Evolutionary conservation across 2,888 invertebrate species (phyloP), one percentile per base, ranked within the genome.

Genomic region (Drosophila mimetica): DNA sequence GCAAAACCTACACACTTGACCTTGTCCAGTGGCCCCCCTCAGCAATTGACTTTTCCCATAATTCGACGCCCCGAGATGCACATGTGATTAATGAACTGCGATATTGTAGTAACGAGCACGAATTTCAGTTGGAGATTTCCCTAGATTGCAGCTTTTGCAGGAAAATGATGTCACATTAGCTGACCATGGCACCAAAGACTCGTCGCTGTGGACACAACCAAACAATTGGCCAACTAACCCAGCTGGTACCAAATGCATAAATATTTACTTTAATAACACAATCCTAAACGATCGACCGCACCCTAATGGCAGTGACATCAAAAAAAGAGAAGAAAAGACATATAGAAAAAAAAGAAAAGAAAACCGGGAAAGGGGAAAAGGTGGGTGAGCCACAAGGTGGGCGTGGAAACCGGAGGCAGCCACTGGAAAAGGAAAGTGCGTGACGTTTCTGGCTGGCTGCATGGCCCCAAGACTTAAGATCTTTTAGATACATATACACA

Each of bases 381-480:
- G 42, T 32, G 20, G 47, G 30, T 44, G 55, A 25, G 70, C 20
- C 32, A 50, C 44, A 50, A 54, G 55, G 54, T 67, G 55, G 67
- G 69, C 46, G 65, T 47, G 66, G 66, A 65, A 65, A 41, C 48
- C 36, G 39, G 69, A 47, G 42, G 66, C 76, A 78, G 57, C 57
- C 63, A 85, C 71, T 79, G 79, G 70, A 71, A 76, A 79, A 84
- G 85, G 74, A 82, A 74, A 82, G 70, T 74, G 70, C 71, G 70
- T 70, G 76, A 67, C 79, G 74, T 47, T 63, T 54, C 69, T 59
- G 57, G 58, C 57, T 71, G 54, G 41, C 44, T 55, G 42, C 9
- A 22, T 32, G 11, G 39, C 25, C 16, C 16, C 18, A 13, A 22
- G 44, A 67, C 54, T 4, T 14, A 22, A 63, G 37, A 39, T 41